Conservation (phyloP, 1,140 invertebrate species). For the Papilio polyxenes region DNA sequence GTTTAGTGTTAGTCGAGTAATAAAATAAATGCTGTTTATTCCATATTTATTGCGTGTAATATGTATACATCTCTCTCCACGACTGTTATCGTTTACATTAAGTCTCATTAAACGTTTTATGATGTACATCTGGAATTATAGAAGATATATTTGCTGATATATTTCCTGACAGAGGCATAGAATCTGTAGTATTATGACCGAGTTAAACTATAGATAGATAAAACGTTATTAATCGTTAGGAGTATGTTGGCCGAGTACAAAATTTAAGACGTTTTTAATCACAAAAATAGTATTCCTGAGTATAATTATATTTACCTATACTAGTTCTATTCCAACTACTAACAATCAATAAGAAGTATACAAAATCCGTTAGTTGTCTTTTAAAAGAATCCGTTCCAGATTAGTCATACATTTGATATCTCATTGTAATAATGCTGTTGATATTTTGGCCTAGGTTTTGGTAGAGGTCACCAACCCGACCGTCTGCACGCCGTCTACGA, state of each 20-base stretch:
- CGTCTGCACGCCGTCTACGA: slow-evolving; percentile 31
- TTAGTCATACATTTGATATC: neutral
- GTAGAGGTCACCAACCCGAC: slow-evolving; percentile 24
- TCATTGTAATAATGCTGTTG: neutral
- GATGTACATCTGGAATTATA: neutral
- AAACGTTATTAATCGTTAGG: too few relatives aligned
- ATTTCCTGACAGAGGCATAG: neutral
- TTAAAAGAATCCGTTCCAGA: neutral
- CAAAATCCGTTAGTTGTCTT: neutral
- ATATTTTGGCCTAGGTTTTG: slow-evolving; percentile 23
- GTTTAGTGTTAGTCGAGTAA: neutral
- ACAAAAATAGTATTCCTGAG: too few relatives aligned
- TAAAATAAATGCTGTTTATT: slow-evolving; percentile 14
- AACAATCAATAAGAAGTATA: neutral
- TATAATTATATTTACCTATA: too few relatives aligned
- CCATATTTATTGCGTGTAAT: neutral
- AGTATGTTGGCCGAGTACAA: too few relatives aligned
- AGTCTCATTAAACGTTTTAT: neutral
- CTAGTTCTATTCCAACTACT: neutral
- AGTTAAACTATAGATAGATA: too few relatives aligned
- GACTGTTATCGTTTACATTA: neutral
- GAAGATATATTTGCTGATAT: too few relatives aligned
- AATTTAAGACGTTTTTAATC: too few relatives aligned
- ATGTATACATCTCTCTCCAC: neutral
- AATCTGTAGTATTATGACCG: neutral